Evolutionary conservation across 1,140 invertebrate species (phyloP).

Genomic region (Drosophila navojoa): DNA sequence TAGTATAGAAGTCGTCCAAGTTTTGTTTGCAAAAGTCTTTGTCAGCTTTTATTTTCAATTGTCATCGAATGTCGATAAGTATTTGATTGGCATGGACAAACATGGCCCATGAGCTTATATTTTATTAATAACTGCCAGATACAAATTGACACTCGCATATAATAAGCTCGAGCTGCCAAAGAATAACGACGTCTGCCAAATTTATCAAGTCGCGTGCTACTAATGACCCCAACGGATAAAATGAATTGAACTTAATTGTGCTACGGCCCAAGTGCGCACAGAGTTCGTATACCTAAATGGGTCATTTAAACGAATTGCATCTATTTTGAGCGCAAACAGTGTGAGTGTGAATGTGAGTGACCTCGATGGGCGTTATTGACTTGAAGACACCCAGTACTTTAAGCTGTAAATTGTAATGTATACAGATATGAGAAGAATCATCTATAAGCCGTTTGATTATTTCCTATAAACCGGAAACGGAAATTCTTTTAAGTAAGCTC

Average conservation of each 20-base stretch:
- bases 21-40: no score
- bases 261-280: not conserved
- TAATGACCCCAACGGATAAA: constrained; percentile 29
- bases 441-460: no score
- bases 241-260: constrained; percentile 64
- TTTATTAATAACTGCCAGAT: not conserved
- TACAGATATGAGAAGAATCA: no score
- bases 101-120: not conserved
- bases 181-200: constrained; percentile 7
- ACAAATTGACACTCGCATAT: constrained; percentile 16
- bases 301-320: constrained; percentile 40
- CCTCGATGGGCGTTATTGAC: not conserved
- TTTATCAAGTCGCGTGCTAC: constrained; percentile 32
- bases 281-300: not conserved
- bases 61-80: not conserved
- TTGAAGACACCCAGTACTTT: not conserved
- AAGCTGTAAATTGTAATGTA: no score
- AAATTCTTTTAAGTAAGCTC: no score
- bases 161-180: constrained; percentile 9
- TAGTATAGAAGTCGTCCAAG: no score
- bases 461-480: no score
- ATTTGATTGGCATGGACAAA: constrained; percentile 11
- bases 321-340: constrained; percentile 44
- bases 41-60: no score
- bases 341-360: no score